Evolutionary conservation across 2,797 vertebrate genomes (phyloP).

Genomic region (Mus minutoides): DNA sequence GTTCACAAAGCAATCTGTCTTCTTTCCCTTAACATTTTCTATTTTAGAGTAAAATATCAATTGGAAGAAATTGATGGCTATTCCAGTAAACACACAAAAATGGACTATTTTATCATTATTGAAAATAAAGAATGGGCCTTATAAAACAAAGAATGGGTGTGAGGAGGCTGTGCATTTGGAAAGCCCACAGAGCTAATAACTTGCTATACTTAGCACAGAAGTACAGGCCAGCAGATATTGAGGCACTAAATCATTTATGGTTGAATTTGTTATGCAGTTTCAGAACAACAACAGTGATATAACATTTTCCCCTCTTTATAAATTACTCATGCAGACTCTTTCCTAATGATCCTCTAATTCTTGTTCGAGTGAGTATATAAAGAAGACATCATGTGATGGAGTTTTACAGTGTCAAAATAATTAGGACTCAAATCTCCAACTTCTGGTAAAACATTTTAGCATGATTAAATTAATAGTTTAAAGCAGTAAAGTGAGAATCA

Average conservation of each 20-base stretch:
- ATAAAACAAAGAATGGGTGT: constrained; percentile 40
- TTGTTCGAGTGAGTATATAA: background rate
- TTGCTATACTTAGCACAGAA: constrained; percentile 59
- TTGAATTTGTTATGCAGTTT: constrained; percentile 58
- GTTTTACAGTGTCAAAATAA: background rate
- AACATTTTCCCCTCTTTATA: constrained; percentile 43
- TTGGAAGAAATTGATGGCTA: background rate
- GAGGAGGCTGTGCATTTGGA: background rate
- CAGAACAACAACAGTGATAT: constrained; percentile 14
- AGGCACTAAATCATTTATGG: constrained; percentile 44
- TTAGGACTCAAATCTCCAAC: background rate
- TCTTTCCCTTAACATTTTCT: background rate
- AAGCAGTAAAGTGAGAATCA: background rate
- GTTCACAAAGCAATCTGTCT: constrained; percentile 15
- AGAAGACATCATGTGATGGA: constrained; percentile 24
- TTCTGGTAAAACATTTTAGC: background rate
- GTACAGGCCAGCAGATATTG: background rate
- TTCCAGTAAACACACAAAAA: background rate
- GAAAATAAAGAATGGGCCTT: constrained; percentile 24
- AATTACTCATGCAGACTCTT: constrained; percentile 39
- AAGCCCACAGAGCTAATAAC: background rate
- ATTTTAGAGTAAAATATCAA: constrained; percentile 47
- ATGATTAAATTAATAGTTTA: constrained; percentile 40
- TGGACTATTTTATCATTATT: constrained; percentile 29
- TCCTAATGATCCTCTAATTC: background rate